Conservation (phyloP, 2,113 vertebrate genomes). For the Cygnus buccinator region DNA sequence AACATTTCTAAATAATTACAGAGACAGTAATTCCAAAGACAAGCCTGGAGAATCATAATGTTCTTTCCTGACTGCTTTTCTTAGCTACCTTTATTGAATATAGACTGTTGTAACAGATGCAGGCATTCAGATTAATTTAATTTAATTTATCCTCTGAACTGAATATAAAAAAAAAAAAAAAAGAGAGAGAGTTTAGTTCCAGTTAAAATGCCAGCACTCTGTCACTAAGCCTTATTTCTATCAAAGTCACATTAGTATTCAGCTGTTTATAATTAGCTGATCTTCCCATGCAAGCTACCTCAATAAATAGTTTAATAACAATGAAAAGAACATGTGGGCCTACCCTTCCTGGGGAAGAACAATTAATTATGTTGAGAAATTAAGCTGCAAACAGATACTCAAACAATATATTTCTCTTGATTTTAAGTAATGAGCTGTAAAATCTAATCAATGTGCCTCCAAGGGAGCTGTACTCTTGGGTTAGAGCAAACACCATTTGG, state of each 20-base stretch:
- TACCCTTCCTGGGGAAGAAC: conserved; percentile 12
- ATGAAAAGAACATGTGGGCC: neutral
- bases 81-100: conserved; percentile 8
- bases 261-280: conserved; percentile 60
- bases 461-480: neutral
- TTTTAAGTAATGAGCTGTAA: conserved; percentile 60
- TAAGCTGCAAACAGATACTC: conserved; percentile 23
- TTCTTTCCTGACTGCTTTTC: conserved; percentile 37
- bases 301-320: conserved; percentile 33
- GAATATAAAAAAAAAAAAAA: neutral
- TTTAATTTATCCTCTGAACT: conserved; percentile 53
- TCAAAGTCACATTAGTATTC: conserved; percentile 55
- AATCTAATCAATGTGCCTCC: conserved; percentile 43
- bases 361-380: conserved; percentile 43
- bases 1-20: neutral
- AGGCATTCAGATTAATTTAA: neutral
- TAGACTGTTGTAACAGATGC: conserved; percentile 29
- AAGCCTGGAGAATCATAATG: neutral
- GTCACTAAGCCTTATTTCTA: conserved; percentile 38
- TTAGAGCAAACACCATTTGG: neutral
- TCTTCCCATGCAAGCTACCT: neutral
- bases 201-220: conserved; percentile 40
- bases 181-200: conserved; percentile 22
- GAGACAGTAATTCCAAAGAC: neutral
- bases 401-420: conserved; percentile 27